phyloP scores from a whole-genome alignment of 2,113 vertebrate species.

The Spea multiplicata region DNA sequence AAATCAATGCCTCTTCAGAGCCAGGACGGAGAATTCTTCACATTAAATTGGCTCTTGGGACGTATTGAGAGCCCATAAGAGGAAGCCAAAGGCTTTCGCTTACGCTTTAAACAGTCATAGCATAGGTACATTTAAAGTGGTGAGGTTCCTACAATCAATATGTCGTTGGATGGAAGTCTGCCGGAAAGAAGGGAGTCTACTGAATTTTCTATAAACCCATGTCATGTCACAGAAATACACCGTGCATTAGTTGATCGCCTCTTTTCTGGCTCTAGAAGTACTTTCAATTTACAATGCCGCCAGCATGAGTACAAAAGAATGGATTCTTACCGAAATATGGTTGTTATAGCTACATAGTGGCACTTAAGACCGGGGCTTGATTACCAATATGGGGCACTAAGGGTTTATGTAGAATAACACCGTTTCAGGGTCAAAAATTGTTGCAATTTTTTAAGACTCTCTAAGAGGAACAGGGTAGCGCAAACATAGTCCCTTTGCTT shows the following conservation, averaged over 20 bases:
- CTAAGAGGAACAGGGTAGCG: too few species aligned
- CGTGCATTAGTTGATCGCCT: background rate
- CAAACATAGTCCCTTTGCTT: too few species aligned
- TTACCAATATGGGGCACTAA: too few species aligned
- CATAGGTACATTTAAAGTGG: constrained; percentile 19
- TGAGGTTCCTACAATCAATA: constrained; percentile 10
- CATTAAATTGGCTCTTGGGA: constrained; percentile 42
- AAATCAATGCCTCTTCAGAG: constrained; percentile 41
- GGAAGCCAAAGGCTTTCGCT: constrained; percentile 9
- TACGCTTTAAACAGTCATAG: background rate
- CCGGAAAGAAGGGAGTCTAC: constrained; percentile 3
- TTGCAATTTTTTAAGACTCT: too few species aligned
- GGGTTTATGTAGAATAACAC: too few species aligned
- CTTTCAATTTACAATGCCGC: too few species aligned
- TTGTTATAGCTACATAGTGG: too few species aligned
- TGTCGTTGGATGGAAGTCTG: background rate
- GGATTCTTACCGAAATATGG: too few species aligned
- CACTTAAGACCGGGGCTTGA: too few species aligned
- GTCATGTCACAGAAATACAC: background rate
- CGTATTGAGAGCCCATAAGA: constrained; percentile 19
- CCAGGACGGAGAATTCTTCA: constrained; percentile 41
- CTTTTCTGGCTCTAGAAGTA: too few species aligned
- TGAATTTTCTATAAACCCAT: background rate
- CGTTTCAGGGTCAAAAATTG: too few species aligned
- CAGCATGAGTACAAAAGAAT: too few species aligned